Conservation (phyloP, 2,113 vertebrate genomes). For the Alouatta palliata region DNA sequence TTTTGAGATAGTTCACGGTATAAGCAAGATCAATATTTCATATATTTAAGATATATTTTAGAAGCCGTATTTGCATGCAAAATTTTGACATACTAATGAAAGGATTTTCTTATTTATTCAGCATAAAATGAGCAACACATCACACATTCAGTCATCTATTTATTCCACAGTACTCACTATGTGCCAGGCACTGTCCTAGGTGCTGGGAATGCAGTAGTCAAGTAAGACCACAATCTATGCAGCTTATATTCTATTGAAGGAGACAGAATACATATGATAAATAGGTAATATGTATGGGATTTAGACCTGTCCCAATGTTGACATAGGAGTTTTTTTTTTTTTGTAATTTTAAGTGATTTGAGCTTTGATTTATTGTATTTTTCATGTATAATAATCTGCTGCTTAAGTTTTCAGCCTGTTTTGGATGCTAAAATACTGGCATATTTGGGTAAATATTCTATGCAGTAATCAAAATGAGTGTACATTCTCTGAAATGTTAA, state of each 20-base stretch:
- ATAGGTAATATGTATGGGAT: background rate
- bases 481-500: background rate
- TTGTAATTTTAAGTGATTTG: background rate
- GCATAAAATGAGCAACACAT: conserved; percentile 40
- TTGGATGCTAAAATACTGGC: background rate
- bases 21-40: background rate
- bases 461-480: background rate
- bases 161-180: background rate
- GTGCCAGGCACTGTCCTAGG: background rate
- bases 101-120: background rate
- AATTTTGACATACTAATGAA: conserved; percentile 25
- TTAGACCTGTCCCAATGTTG: background rate
- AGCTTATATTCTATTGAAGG: background rate
- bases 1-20: background rate
- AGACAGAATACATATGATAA: background rate
- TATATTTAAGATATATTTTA: conserved; percentile 1
- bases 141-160: background rate
- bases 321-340: background rate
- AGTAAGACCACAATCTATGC: background rate
- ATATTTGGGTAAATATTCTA: background rate
- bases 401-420: background rate
- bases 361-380: background rate
- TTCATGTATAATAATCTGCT: background rate
- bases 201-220: background rate
- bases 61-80: background rate